Conservation (phyloP, 2,113 vertebrate genomes). For the Alouatta palliata region DNA sequence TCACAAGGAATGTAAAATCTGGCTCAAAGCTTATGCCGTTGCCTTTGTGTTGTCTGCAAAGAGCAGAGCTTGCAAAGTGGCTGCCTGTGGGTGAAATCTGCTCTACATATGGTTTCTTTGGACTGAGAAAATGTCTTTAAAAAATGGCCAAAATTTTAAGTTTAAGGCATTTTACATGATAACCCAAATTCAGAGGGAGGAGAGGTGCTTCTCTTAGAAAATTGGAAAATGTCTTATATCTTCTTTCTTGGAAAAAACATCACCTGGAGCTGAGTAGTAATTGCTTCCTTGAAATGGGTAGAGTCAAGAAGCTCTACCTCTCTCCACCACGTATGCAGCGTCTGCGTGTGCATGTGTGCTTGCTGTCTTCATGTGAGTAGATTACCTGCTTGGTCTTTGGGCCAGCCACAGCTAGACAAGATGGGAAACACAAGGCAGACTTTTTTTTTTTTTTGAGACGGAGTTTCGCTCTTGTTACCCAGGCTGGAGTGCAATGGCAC, state of each 20-base stretch:
- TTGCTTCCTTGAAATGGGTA: neutral
- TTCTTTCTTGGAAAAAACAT: neutral
- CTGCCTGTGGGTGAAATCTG: neutral
- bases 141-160: neutral
- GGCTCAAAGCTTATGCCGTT: neutral
- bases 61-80: neutral
- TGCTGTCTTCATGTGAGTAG: rapidly evolving
- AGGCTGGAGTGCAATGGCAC: too few relatives aligned
- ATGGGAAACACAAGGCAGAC: neutral
- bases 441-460: too few relatives aligned
- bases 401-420: neutral
- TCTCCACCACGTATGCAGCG: rapidly evolving
- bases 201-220: neutral
- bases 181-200: neutral
- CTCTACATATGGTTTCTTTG: neutral
- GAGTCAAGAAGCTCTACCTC: rapidly evolving
- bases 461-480: too few relatives aligned
- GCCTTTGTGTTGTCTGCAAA: neutral
- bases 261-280: neutral
- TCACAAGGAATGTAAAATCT: slow-evolving; percentile 3
- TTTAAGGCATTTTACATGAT: neutral
- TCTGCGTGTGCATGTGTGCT: rapidly evolving
- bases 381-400: neutral
- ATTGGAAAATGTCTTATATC: neutral
- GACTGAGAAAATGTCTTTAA: neutral